Conservation (phyloP, 2,888 invertebrate species). For the Penaeus monodon region DNA sequence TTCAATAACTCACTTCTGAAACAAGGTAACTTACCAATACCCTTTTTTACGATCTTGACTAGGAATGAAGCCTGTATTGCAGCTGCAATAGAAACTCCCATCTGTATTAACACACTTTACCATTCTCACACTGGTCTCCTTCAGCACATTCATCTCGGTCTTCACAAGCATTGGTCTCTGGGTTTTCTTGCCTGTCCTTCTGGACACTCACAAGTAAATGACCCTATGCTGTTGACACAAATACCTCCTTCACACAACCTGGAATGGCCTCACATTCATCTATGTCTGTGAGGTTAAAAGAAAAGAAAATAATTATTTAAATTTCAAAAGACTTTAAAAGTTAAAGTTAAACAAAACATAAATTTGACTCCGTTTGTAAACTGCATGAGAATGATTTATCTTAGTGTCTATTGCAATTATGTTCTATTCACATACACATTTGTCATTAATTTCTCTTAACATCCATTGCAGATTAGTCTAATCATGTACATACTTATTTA, state of each 20-base stretch:
- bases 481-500: too few relatives aligned
- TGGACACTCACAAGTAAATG: conserved; percentile 86
- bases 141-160: conserved; percentile 71
- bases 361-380: not conserved
- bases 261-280: conserved; percentile 91
- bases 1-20: not conserved
- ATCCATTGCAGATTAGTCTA: too few relatives aligned
- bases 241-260: conserved; percentile 86
- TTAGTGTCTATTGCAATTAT: too few relatives aligned
- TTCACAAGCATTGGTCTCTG: conserved; percentile 83
- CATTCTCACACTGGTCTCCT: conserved; percentile 81
- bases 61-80: conserved; percentile 86
- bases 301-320: not conserved
- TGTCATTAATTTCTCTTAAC: too few relatives aligned
- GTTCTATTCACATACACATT: too few relatives aligned
- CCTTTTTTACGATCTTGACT: conserved; percentile 83
- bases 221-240: conserved; percentile 85
- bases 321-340: not conserved
- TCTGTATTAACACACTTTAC: conserved; percentile 86
- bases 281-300: conserved; percentile 76
- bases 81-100: conserved; percentile 85
- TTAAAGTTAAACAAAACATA: not conserved
- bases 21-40: conserved; percentile 78
- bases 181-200: conserved; percentile 82
- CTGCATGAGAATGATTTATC: not conserved